Conservation (phyloP, 2,797 vertebrate species). For the Oreonectes daqikongensis region DNA sequence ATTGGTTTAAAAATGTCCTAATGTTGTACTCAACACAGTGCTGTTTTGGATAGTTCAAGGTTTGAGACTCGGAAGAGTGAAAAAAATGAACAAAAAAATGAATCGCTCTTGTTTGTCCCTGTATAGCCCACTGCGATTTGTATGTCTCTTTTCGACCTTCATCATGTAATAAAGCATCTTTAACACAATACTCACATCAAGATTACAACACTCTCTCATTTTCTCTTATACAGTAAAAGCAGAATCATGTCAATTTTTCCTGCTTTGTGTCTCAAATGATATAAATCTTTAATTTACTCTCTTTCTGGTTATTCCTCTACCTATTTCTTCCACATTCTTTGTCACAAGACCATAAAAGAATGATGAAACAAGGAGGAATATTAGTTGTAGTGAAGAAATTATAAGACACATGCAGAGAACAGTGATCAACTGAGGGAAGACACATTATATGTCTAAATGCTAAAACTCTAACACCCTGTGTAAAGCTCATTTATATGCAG, state of each 20-base stretch:
- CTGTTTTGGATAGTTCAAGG: not conserved
- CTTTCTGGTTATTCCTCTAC: conserved; percentile 6
- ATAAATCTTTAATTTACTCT: conserved; percentile 23
- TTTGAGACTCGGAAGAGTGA: not conserved
- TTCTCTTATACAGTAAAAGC: conserved; percentile 21
- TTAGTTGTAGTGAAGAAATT: conserved; percentile 17
- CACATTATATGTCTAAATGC: no score
- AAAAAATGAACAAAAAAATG: not conserved
- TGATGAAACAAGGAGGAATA: not conserved
- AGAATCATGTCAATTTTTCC: not conserved
- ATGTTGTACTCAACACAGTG: not conserved
- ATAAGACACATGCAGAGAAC: not conserved
- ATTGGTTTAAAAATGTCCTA: not conserved
- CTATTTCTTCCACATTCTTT: conserved; percentile 22
- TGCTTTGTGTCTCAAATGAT: not conserved
- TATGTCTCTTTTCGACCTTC: not conserved
- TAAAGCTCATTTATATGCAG: no score
- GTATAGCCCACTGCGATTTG: not conserved
- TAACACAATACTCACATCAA: not conserved
- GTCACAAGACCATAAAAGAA: not conserved
- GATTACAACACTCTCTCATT: not conserved
- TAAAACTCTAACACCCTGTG: no score
- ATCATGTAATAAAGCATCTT: not conserved
- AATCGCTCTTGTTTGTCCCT: not conserved
- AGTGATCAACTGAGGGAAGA: no score